phyloP scores from a whole-genome alignment of 2,888 invertebrate species.

The Hydroisotoma schaefferi region DNA sequence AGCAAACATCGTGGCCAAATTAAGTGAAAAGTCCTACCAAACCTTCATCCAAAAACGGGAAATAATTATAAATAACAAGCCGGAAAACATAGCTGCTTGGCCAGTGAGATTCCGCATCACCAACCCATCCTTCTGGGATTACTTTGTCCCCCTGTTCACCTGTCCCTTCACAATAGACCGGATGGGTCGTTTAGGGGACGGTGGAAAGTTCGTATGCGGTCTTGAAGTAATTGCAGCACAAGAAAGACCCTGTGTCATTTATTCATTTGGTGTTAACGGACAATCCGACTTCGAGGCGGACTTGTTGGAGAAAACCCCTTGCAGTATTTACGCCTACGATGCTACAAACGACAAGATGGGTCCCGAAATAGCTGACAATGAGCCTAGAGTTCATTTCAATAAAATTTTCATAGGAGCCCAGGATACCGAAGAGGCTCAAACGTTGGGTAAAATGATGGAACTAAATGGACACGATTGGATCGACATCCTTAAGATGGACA shows the following conservation, averaged over 20 bases:
- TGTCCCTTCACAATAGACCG: slow-evolving; percentile 27
- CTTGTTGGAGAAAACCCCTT: slow-evolving; percentile 19
- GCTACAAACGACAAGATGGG: slow-evolving; percentile 21
- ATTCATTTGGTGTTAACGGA: slow-evolving; percentile 28
- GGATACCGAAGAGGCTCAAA: background rate
- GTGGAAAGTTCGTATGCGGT: slow-evolving; percentile 29
- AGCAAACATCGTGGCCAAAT: no score
- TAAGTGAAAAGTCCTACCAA: no score
- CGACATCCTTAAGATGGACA: slow-evolving; percentile 32
- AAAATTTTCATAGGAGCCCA: background rate
- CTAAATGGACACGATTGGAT: slow-evolving; percentile 26
- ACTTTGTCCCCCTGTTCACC: slow-evolving; percentile 25
- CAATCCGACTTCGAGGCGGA: slow-evolving; percentile 30
- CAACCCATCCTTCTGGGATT: slow-evolving; percentile 32
- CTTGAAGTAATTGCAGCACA: slow-evolving; percentile 11
- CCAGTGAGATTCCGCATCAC: no score
- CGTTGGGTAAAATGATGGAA: background rate
- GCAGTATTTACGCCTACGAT: slow-evolving; percentile 27
- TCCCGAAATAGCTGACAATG: slow-evolving; percentile 4
- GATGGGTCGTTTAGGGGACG: slow-evolving; percentile 26
- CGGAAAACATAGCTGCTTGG: no score
- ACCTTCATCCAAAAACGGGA: no score
- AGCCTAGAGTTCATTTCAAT: slow-evolving; percentile 18
- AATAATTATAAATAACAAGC: no score
- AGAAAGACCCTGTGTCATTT: slow-evolving; percentile 22